Conservation (phyloP, 2,888 invertebrate genomes). For the Tortricodes alternella region DNA sequence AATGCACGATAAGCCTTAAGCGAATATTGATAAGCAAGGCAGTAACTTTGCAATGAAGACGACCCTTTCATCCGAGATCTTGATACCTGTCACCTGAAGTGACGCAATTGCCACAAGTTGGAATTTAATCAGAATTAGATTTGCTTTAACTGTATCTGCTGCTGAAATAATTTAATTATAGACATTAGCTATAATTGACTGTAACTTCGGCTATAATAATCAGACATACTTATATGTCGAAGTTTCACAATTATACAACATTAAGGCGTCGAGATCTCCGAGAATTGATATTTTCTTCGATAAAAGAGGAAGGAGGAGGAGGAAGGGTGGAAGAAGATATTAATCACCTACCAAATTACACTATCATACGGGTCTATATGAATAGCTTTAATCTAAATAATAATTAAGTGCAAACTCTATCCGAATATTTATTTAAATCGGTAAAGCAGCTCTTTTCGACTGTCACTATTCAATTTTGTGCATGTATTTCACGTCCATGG, state of each 20-base stretch:
- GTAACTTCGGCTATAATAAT: neutral
- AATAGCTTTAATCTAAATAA: neutral
- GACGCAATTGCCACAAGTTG: conserved; percentile 15
- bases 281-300: neutral
- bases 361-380: neutral
- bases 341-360: neutral
- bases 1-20: conserved; percentile 5
- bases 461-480: conserved; percentile 59
- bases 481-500: conserved; percentile 74
- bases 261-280: neutral
- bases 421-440: conserved; percentile 50
- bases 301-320: neutral
- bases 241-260: neutral
- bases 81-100: conserved; percentile 26
- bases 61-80: conserved; percentile 11
- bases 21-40: conserved; percentile 10
- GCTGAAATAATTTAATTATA: neutral
- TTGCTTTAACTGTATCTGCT: neutral
- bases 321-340: neutral
- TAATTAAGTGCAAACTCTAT: conserved; percentile 30
- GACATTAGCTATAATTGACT: neutral
- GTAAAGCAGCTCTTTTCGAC: neutral
- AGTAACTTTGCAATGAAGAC: conserved; percentile 11
- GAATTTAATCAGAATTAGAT: conserved; percentile 19
- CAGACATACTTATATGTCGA: neutral